These are phyloP conservation scores for Lepeophtheirus nordmannii DNA, from an alignment of 2,888 invertebrate species.

Conservation along the genomic window DNA sequence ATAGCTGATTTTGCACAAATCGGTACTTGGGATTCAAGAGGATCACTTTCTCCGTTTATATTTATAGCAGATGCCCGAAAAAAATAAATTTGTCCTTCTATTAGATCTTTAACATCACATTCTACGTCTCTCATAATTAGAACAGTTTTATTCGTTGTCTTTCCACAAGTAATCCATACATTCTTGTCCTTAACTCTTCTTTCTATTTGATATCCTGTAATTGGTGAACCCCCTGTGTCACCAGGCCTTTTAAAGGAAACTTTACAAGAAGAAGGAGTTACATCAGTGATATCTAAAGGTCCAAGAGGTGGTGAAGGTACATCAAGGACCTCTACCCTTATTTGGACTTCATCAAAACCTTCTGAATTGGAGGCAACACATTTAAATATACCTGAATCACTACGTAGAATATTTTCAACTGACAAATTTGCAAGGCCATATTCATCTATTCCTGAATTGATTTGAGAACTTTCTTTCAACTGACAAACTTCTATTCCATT, in stretches of 20 bases:
- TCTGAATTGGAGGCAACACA: conserved; percentile 16
- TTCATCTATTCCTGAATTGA: background rate
- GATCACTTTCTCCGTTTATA: conserved; percentile 20
- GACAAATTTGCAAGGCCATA: background rate
- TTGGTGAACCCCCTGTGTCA: conserved; percentile 43
- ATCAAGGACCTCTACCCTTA: conserved; percentile 13
- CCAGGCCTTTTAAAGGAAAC: conserved; percentile 17
- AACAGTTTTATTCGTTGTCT: conserved; percentile 4
- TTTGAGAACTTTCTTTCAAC: background rate
- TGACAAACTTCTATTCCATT: background rate
- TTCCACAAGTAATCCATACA: conserved; percentile 20
- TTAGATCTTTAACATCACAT: conserved; percentile 12
- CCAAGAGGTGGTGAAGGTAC: conserved; percentile 14
- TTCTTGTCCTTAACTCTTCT: conserved; percentile 57
- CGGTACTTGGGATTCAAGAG: conserved; percentile 4
- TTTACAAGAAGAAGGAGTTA: background rate
- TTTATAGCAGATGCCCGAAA: conserved; percentile 18
- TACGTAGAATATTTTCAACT: conserved; percentile 1
- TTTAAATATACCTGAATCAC: conserved; percentile 12
- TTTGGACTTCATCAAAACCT: conserved; percentile 16
- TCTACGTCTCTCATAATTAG: conserved; percentile 17
- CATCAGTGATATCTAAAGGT: background rate
- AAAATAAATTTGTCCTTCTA: conserved; percentile 12
- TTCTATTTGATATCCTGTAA: conserved; percentile 78
- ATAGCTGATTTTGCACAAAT: conserved; percentile 7